These are phyloP conservation scores for Linnaemya vulpina DNA, from an alignment of 2,888 invertebrate genomes.

Conservation along the genomic window DNA sequence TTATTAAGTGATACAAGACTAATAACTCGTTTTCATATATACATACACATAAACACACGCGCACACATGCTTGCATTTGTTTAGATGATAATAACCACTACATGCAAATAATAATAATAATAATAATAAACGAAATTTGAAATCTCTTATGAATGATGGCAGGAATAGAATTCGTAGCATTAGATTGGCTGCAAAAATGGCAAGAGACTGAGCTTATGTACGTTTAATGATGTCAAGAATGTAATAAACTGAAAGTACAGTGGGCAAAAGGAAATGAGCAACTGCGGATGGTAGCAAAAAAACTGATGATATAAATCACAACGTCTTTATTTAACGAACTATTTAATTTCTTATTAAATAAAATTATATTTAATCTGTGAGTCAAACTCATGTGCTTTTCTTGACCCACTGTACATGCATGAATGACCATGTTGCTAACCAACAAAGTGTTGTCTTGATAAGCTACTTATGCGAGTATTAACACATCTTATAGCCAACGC, in stretches of 20 bases:
- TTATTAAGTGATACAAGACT: constrained; percentile 8
- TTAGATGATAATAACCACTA: background rate
- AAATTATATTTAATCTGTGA: background rate
- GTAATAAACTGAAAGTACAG: constrained; percentile 34
- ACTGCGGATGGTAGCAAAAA: too few relatives aligned
- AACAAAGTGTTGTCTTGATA: constrained; percentile 49
- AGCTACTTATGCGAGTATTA: constrained; percentile 41
- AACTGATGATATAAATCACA: too few relatives aligned
- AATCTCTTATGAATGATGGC: constrained; percentile 18
- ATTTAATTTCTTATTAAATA: too few relatives aligned
- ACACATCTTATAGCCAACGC: constrained; percentile 9
- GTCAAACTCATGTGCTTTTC: background rate
- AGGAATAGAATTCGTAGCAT: background rate
- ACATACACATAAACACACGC: background rate
- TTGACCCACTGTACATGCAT: constrained; percentile 17
- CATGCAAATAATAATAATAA: constrained; percentile 29
- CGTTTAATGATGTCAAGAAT: constrained; percentile 43
- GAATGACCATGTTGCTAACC: constrained; percentile 33
- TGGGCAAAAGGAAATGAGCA: too few relatives aligned
- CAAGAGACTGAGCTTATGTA: constrained; percentile 1
- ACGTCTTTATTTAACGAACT: too few relatives aligned
- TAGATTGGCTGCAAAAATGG: constrained; percentile 1
- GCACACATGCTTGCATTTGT: background rate
- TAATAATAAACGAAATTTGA: constrained; percentile 31
- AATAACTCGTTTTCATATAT: background rate